phyloP scores from a whole-genome alignment of 2,888 invertebrate genomes.

The Eupithecia subumbrata region DNA sequence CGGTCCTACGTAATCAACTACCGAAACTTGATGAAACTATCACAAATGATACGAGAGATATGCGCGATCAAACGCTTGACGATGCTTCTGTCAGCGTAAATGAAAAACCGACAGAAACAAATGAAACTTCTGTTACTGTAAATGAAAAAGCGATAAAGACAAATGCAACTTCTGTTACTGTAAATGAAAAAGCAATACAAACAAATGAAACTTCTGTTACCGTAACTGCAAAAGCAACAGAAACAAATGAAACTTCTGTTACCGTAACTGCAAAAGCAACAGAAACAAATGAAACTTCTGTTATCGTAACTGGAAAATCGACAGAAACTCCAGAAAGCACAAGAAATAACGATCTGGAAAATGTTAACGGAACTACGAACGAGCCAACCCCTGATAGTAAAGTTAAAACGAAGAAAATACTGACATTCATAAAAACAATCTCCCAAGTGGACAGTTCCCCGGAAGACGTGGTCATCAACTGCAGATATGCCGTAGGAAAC shows the following conservation, averaged over 20 bases:
- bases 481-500: conserved; percentile 25
- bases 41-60: background rate
- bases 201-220: background rate
- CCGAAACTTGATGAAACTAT: background rate
- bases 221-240: background rate
- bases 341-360: background rate
- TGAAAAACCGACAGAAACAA: background rate
- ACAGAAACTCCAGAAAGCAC: background rate
- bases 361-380: background rate
- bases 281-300: background rate
- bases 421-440: conserved; percentile 17
- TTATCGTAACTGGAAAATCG: background rate
- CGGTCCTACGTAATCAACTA: background rate
- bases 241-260: background rate
- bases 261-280: background rate
- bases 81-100: background rate
- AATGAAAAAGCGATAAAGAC: background rate
- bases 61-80: background rate
- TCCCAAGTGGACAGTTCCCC: conserved; percentile 19
- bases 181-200: background rate
- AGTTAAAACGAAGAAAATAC: conserved; percentile 20
- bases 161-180: background rate
- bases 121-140: background rate
- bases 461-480: conserved; percentile 29
- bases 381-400: background rate